Evolutionary conservation across 2,888 invertebrate species (phyloP).

Genomic region (Amphipyra tragopoginis): DNA sequence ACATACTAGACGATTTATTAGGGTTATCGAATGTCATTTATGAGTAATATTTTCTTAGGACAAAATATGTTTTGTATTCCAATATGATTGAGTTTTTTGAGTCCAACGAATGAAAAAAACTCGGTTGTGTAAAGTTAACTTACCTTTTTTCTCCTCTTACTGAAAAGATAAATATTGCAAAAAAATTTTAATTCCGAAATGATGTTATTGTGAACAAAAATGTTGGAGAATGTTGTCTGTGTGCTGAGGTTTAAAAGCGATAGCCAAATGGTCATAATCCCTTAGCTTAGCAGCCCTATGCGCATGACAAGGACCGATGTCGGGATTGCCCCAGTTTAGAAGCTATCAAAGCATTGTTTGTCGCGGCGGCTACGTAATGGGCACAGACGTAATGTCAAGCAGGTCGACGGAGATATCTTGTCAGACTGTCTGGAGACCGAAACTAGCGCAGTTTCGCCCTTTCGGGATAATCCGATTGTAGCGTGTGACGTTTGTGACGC

Average conservation of each 20-base stretch:
- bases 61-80: background rate
- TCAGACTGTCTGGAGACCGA: conserved; percentile 74
- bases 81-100: background rate
- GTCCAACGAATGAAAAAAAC: background rate
- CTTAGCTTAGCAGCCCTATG: conserved; percentile 63
- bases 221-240: conserved; percentile 17
- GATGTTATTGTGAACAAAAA: background rate
- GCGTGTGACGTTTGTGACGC: conserved; percentile 40
- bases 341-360: conserved; percentile 84
- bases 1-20: conserved; percentile 43
- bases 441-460: conserved; percentile 51
- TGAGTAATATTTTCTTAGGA: background rate
- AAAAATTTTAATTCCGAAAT: background rate
- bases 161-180: background rate
- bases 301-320: conserved; percentile 79
- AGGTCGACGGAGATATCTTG: conserved; percentile 62
- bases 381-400: conserved; percentile 70
- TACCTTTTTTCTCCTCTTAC: background rate
- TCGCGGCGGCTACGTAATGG: conserved; percentile 71
- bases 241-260: conserved; percentile 37
- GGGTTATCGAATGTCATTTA: conserved; percentile 39
- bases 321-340: conserved; percentile 84
- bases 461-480: conserved; percentile 56
- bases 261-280: conserved; percentile 48
- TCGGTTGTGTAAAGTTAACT: background rate